These are phyloP conservation scores for Junonia oenone DNA, from an alignment of 2,888 invertebrate species.

Conservation along the genomic window DNA sequence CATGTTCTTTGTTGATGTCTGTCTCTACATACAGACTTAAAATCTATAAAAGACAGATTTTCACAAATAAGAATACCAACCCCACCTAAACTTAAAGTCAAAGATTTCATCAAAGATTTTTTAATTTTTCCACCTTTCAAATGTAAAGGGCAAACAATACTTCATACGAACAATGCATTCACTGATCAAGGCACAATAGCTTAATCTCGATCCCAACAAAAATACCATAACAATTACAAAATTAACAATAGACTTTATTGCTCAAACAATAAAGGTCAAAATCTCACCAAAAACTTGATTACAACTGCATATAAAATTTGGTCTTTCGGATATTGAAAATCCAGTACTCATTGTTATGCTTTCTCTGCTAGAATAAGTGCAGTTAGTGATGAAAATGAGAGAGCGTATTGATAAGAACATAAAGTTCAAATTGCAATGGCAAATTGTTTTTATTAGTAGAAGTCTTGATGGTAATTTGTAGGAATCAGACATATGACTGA, in stretches of 20 bases:
- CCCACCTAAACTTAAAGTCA: background rate
- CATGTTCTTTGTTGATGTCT: too few relatives aligned
- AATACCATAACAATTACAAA: background rate
- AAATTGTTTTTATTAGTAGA: background rate
- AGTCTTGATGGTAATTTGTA: too few relatives aligned
- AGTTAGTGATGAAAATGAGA: background rate
- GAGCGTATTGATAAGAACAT: background rate
- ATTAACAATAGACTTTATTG: constrained; percentile 1
- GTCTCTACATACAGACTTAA: too few relatives aligned
- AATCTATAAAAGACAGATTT: too few relatives aligned
- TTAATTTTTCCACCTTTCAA: constrained; percentile 17
- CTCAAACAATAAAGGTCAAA: background rate
- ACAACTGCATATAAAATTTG: background rate
- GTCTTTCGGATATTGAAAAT: constrained; percentile 16
- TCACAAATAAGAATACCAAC: background rate
- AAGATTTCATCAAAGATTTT: background rate
- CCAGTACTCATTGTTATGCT: constrained; percentile 10
- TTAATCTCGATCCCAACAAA: background rate
- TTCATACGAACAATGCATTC: constrained; percentile 37
- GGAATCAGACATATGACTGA: too few relatives aligned
- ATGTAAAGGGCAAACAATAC: constrained; percentile 37
- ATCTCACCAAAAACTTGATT: background rate
- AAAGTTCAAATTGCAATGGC: background rate
- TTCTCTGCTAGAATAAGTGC: background rate
- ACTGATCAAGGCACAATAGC: constrained; percentile 37